A percentile compares a stretch with the other conserved stretches of the same genome.
Evolutionary conservation across 2,797 vertebrate genomes (phyloP).

Genomic region (Esox lucius): DNA sequence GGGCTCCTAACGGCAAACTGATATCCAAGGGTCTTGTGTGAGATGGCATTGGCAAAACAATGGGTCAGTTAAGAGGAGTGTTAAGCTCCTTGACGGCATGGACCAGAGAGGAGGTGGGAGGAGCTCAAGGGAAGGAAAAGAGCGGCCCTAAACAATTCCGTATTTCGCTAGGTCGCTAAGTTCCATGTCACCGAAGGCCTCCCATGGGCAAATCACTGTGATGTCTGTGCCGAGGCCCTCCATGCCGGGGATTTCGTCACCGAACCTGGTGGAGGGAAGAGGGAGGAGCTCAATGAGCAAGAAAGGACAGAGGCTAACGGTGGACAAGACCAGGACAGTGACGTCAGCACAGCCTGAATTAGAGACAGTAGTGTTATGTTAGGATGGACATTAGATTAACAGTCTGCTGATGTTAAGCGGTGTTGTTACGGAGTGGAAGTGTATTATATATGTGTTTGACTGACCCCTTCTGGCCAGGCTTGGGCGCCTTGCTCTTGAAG

Average conservation of each 20-base stretch:
- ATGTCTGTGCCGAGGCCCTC: slow-evolving; percentile 76
- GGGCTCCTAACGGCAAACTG: slow-evolving; percentile 19
- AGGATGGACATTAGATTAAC: not conserved
- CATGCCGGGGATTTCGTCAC: slow-evolving; percentile 90
- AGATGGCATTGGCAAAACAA: slow-evolving; percentile 24
- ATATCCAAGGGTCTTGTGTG: slow-evolving; percentile 24
- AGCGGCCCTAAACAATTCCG: slow-evolving; percentile 59
- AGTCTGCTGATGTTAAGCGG: too few species aligned
- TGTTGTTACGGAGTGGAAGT: not conserved
- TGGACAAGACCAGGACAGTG: not conserved
- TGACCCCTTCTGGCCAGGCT: slow-evolving; percentile 62
- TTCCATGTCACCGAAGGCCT: slow-evolving; percentile 70
- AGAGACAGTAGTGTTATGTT: not conserved
- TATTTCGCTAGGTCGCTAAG: slow-evolving; percentile 68
- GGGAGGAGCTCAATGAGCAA: not conserved
- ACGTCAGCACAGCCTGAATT: not conserved
- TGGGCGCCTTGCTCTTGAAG: slow-evolving; percentile 68
- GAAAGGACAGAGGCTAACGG: not conserved
- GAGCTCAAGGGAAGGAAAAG: not conserved
- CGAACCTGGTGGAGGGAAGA: slow-evolving; percentile 69
- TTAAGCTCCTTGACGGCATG: not conserved
- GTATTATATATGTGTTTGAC: not conserved
- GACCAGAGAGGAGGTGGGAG: not conserved
- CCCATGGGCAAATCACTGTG: slow-evolving; percentile 71
- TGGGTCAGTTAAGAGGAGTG: slow-evolving; percentile 1